phyloP scores from a whole-genome alignment of 2,113 vertebrate species.

The Lagopus muta region DNA sequence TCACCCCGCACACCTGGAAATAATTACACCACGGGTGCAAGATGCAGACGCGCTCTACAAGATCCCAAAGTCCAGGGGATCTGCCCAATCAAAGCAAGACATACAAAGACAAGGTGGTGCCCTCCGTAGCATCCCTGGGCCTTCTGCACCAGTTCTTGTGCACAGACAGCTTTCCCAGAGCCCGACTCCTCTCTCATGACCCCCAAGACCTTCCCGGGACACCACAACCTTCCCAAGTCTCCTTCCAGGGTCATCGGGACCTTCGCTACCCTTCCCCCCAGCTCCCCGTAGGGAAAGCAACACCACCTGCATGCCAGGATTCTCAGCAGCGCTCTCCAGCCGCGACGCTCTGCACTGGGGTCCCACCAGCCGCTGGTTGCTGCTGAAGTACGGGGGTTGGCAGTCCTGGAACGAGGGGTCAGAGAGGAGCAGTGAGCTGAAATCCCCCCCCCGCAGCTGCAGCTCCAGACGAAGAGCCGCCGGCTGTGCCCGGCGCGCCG shows the following conservation, averaged over 20 bases:
- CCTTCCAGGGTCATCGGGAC: not conserved
- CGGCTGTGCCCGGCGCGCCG: not conserved
- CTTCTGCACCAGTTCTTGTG: not conserved
- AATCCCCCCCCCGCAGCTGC: not conserved
- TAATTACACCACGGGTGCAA: not conserved
- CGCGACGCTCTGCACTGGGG: not conserved
- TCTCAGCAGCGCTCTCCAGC: not conserved
- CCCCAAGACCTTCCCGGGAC: not conserved
- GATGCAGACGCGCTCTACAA: not conserved
- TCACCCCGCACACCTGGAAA: too few species aligned
- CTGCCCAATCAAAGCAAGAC: not conserved
- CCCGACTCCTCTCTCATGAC: not conserved
- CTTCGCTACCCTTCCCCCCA: not conserved
- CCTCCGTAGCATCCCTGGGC: not conserved
- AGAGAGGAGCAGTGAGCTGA: not conserved
- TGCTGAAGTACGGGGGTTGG: conserved; percentile 82
- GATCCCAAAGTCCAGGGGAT: not conserved
- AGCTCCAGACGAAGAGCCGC: not conserved
- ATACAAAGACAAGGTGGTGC: not conserved
- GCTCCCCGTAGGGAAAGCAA: not conserved
- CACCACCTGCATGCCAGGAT: conserved; percentile 6
- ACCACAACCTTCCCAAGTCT: not conserved
- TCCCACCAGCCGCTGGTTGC: conserved; percentile 81
- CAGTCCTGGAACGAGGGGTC: conserved; percentile 56
- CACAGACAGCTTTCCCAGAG: not conserved